Evolutionary conservation across 2,888 invertebrate species (phyloP).

Genomic region (Cyclophora punctaria): DNA sequence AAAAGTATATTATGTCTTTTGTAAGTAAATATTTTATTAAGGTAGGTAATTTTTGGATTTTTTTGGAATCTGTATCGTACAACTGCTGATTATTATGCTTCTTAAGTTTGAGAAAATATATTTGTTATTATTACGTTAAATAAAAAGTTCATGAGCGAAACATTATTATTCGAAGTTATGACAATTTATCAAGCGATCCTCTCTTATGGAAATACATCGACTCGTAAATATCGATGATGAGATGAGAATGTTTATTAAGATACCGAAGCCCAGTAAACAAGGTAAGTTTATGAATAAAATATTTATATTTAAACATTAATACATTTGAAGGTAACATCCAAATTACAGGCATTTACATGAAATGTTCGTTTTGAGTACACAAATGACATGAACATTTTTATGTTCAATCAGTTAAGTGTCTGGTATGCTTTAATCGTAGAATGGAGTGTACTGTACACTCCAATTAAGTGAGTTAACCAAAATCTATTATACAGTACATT

Average conservation of each 20-base stretch:
- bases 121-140: too few species aligned
- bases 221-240: not conserved
- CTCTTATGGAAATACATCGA: not conserved
- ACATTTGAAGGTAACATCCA: conserved; percentile 6
- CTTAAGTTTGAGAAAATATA: too few species aligned
- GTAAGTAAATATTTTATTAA: too few species aligned
- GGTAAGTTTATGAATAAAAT: conserved; percentile 17
- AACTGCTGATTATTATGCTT: too few species aligned
- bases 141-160: not conserved
- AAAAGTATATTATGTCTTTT: too few species aligned
- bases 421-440: too few species aligned
- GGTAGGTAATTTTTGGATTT: too few species aligned
- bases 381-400: conserved; percentile 1
- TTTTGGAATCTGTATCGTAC: too few species aligned
- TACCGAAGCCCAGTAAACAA: conserved; percentile 12
- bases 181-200: too few species aligned
- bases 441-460: too few species aligned
- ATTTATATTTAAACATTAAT: conserved; percentile 5
- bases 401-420: conserved; percentile 6
- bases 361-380: conserved; percentile 6
- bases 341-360: conserved; percentile 13
- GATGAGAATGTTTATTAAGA: not conserved
- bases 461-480: too few species aligned
- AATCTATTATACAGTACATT: too few species aligned
- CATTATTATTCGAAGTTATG: conserved; percentile 4